Base-by-base conservation (phyloP, 2,797 vertebrate genomes). In the Anniella stebbinsi region DNA sequence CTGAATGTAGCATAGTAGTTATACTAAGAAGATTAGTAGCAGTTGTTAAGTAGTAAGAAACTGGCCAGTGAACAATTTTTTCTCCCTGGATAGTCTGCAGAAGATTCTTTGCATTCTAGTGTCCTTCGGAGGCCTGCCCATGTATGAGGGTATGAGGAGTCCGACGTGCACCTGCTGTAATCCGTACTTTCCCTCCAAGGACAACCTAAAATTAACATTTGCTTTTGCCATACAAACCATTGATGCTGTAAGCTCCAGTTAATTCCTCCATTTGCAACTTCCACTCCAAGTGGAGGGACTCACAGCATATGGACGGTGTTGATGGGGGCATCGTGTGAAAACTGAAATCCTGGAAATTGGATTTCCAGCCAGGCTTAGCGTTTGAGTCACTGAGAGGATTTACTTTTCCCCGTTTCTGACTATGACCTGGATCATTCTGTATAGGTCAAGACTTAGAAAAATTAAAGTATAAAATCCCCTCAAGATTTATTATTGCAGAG, bases 211-310 rank as follows among this genome's bases (percentile, higher is more conserved):
- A 94, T 91, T 88, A 93, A 72, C 87, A 94, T 96, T 95, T 88
- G 94, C 82, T 66, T 45, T 90, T 95, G 95, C 91, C 78, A 84
- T 88, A 91, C 94, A 93, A 96, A 95, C 94, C 93, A 93, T 23
- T 90, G 77, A 92, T 93, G 78, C 85, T 88, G 84, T 82, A 28
- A 92, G 86, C 86, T 78, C 77, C 92, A 89, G 38, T 48, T 76
- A 69, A 86, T 86, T 70, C 23, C 38, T 10, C 18, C 18, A 1
- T 60, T 88, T 77, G 78, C 51, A 36, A 23, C 36, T 0, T 89
- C 70, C 28, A 23, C 13, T 67, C 88, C 94, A 93, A 94, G 63
- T 94, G 83, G 67, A 80, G 87, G 28, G 86, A 84, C 36, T 80
- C 83, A 48, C 69, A 60, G 51, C 38, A 45, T 63, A 48, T 88